Conservation (phyloP, 1,140 invertebrate species). For the Myzus persicae region DNA sequence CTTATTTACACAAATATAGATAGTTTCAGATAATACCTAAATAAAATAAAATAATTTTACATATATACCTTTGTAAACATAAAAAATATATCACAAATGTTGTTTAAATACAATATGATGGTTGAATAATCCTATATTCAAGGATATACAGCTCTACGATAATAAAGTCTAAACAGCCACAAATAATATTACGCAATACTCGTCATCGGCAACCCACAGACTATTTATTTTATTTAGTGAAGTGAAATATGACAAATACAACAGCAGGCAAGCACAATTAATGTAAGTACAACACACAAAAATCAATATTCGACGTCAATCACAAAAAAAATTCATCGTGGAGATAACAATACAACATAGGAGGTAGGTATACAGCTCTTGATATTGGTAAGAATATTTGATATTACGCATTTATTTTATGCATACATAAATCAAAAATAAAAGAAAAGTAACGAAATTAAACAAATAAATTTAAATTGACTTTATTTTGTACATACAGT, state of each 20-base stretch:
- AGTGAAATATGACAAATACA: neutral
- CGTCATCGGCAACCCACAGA: neutral
- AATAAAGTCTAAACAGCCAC: neutral
- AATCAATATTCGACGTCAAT: neutral
- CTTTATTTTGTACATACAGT: neutral
- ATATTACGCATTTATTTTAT: neutral
- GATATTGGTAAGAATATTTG: neutral
- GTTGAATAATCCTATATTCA: neutral
- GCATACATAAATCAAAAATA: neutral
- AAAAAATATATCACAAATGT: neutral
- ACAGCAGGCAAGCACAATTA: neutral
- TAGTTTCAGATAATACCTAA: neutral
- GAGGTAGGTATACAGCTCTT: neutral
- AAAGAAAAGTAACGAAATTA: neutral
- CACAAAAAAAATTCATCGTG: neutral
- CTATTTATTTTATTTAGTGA: neutral
- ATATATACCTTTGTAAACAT: neutral
- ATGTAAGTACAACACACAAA: neutral
- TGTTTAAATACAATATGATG: neutral
- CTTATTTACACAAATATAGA: neutral
- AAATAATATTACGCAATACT: neutral
- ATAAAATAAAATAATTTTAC: neutral
- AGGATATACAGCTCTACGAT: neutral
- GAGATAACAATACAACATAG: neutral
- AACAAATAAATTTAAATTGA: neutral